phyloP scores from a whole-genome alignment of 2,113 vertebrate genomes.

The Canis aureus region DNA sequence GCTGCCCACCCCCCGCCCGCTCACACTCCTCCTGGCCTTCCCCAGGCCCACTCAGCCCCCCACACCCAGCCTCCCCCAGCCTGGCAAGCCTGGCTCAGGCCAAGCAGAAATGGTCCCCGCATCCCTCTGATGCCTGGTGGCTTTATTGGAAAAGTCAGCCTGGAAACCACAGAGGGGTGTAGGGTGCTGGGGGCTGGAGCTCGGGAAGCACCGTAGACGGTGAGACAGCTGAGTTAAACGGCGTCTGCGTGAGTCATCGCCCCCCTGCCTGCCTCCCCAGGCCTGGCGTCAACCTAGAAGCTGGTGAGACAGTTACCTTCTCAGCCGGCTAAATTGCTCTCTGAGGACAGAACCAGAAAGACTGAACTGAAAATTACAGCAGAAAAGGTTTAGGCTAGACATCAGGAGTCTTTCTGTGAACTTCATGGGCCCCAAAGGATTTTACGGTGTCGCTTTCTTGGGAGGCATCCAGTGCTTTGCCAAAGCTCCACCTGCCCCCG shows the following conservation, averaged over 20 bases:
- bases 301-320: constrained; percentile 24
- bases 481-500: too few species aligned
- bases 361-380: neutral
- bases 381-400: neutral
- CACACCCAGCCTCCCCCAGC: neutral
- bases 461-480: neutral
- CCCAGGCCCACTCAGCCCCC: neutral
- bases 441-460: neutral
- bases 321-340: neutral
- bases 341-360: neutral
- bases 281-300: neutral
- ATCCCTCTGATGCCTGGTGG: neutral
- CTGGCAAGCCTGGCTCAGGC: neutral
- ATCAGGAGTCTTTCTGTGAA: neutral
- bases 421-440: neutral
- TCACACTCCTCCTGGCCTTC: too few species aligned
- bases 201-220: constrained; percentile 34
- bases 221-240: constrained; percentile 17
- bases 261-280: constrained; percentile 24
- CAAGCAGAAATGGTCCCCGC: neutral
- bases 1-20: too few species aligned
- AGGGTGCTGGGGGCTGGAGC: neutral
- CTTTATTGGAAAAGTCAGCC: neutral
- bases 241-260: constrained; percentile 42
- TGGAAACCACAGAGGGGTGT: constrained; percentile 28